Evolutionary conservation across 2,888 invertebrate genomes (phyloP), one percentile per base, ranked within the genome.

Genomic region (Euzophera pinguis): DNA sequence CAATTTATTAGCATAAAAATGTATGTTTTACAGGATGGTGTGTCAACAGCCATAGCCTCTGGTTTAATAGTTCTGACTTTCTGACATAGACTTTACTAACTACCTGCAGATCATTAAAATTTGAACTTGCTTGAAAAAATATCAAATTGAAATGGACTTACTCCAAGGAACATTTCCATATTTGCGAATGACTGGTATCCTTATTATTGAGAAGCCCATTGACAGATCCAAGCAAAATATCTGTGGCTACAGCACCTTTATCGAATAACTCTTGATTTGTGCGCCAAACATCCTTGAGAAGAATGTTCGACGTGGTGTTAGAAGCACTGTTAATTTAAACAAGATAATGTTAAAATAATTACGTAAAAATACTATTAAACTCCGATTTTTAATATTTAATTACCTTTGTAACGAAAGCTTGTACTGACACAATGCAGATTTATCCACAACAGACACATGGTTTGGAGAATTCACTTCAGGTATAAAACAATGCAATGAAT

Each of bases 101-200:
- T n/a, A n/a, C 3, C 22, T 22, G 22, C 16, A 29, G 8, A 14
- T 4, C 8, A 47, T 14, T 34, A 8, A n/a, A n/a, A n/a, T n/a
- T n/a, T n/a, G n/a, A 32, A 32, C 7, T 32, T 4, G 8, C 8
- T 9, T 32, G 32, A 32, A 7, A 32, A 32, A 2, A 32, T 4
- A 32, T 9, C 10, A 32, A 9, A 10, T 16, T 5, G 7, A 22
- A 43, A 12, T 29, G 1, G 4, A 45, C 54, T 54, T 69, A 89
- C 88, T 75, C 64, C 7, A 83, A 55, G 35, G 68, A 66, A 58
- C 68, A 79, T 62, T 69, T 79, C 87, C 87, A 86, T 27, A 63
- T 68, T 17, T 67, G 69, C 14, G 64, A 61, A 16, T 70, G 66
- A 53, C 56, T 70, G 48, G 53, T 69, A 54, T 76, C 68, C 10